Percentiles rank a stretch among this genome's conserved stretches.
Conservation (phyloP, 2,797 vertebrate genomes). For the Gymnoscopelus braueri region DNA sequence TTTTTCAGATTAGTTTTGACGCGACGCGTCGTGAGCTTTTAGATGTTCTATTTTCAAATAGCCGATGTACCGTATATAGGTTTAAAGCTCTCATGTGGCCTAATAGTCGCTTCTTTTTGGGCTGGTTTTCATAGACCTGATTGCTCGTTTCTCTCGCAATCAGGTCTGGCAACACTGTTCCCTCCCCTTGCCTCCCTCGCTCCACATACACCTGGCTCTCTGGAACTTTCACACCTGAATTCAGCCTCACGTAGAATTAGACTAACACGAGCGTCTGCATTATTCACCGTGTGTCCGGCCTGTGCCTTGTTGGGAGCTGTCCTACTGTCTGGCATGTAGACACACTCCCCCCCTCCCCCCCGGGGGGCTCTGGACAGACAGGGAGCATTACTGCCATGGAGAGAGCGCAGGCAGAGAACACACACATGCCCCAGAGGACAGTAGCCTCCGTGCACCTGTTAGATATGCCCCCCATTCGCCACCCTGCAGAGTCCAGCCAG, state of each 20-base stretch:
- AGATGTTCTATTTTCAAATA: no score
- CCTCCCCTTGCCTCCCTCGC: constrained; percentile 28
- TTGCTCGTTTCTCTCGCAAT: background rate
- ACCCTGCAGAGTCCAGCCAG: constrained; percentile 38
- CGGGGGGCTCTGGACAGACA: constrained; percentile 34
- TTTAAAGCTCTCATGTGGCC: no score
- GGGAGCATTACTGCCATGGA: constrained; percentile 66
- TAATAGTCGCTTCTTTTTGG: no score
- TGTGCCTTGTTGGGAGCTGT: background rate
- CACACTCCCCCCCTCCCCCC: background rate
- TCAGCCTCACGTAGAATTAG: constrained; percentile 6
- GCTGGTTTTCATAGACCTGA: no score
- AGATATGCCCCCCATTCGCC: constrained; percentile 53
- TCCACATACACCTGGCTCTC: constrained; percentile 54
- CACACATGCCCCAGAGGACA: constrained; percentile 61
- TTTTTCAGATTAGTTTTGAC: no score
- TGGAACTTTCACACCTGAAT: constrained; percentile 53
- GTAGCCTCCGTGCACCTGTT: constrained; percentile 69
- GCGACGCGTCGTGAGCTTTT: no score
- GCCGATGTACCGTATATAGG: no score
- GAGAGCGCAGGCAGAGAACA: constrained; percentile 51
- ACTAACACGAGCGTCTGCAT: constrained; percentile 59
- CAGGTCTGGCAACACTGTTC: background rate
- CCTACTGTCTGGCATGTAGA: background rate
- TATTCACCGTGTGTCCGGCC: constrained; percentile 18